These are phyloP conservation scores for Microtus montanus DNA, from an alignment of 2,113 vertebrate species.

Conservation along the genomic window DNA sequence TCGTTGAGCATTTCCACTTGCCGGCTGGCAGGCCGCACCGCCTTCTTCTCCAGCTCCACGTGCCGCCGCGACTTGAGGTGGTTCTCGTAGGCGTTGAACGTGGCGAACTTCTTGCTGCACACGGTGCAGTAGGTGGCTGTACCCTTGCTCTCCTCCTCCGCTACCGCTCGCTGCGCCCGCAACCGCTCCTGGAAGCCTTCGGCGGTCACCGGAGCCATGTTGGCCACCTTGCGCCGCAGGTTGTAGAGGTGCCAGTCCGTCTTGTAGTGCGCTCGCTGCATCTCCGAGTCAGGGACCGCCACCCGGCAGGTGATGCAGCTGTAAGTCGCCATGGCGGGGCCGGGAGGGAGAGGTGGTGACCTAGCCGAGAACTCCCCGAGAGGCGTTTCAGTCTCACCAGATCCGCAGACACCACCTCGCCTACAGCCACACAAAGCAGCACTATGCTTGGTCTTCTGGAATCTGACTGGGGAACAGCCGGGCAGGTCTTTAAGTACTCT, in stretches of 20 bases:
- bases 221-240: constrained; percentile 95
- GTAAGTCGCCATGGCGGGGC: constrained; percentile 89
- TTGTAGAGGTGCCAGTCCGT: constrained; percentile 99
- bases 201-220: constrained; percentile 95
- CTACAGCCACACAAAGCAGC: rapidly evolving
- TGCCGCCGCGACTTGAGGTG: constrained; percentile 96
- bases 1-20: constrained; percentile 92
- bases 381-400: rapidly evolving
- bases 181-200: constrained; percentile 97
- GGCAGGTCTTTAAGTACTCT: too few relatives aligned
- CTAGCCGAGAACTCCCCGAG: not conserved
- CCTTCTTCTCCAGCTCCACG: constrained; percentile 91
- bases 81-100: constrained; percentile 93
- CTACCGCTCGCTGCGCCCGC: constrained; percentile 88
- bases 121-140: constrained; percentile 87
- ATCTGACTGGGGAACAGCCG: rapidly evolving
- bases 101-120: constrained; percentile 95
- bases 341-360: not conserved
- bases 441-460: rapidly evolving
- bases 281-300: constrained; percentile 91
- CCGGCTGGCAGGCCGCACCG: constrained; percentile 86
- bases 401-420: rapidly evolving
- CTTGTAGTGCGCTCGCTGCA: constrained; percentile 98
- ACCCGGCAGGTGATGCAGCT: constrained; percentile 97
- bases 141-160: constrained; percentile 84